phyloP scores from a whole-genome alignment of 2,888 invertebrate species.

The Hirtodrosophila trivittata region DNA sequence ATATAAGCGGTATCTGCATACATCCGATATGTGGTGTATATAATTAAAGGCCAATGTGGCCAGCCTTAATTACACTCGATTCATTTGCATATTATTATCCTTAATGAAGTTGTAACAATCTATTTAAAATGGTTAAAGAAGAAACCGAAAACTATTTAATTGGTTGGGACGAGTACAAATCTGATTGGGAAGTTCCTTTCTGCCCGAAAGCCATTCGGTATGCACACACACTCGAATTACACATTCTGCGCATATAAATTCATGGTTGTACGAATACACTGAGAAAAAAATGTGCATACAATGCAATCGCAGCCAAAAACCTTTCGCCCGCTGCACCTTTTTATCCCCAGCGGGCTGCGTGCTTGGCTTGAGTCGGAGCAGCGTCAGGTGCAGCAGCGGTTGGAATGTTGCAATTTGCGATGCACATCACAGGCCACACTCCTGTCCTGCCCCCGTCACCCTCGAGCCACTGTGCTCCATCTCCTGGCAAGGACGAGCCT shows the following conservation, averaged over 20 bases:
- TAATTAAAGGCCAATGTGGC: not conserved
- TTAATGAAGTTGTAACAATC: too few species aligned
- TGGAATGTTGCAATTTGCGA: conserved; percentile 48
- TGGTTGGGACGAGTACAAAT: conserved; percentile 6
- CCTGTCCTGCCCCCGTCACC: conserved; percentile 1
- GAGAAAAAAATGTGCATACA: not conserved
- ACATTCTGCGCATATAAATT: conserved; percentile 46
- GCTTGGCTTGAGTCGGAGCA: conserved; percentile 26
- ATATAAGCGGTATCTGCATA: too few species aligned
- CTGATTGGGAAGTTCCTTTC: conserved; percentile 25
- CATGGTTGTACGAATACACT: conserved; percentile 17
- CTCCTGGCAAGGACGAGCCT: conserved; percentile 30
- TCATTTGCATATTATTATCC: too few species aligned
- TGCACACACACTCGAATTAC: conserved; percentile 26
- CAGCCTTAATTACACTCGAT: too few species aligned
- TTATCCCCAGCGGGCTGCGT: conserved; percentile 23
- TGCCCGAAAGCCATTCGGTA: conserved; percentile 37
- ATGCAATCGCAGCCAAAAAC: not conserved
- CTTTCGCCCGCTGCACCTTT: not conserved
- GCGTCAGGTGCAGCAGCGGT: conserved; percentile 53
- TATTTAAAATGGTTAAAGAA: too few species aligned
- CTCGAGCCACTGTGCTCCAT: conserved; percentile 10
- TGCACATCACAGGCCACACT: conserved; percentile 23
- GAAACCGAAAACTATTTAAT: too few species aligned
- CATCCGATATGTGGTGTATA: too few species aligned